A percentile compares a stretch with the other conserved stretches of the same genome.
Conservation (phyloP, 2,888 invertebrate genomes). For the Leptopilina syphax region DNA sequence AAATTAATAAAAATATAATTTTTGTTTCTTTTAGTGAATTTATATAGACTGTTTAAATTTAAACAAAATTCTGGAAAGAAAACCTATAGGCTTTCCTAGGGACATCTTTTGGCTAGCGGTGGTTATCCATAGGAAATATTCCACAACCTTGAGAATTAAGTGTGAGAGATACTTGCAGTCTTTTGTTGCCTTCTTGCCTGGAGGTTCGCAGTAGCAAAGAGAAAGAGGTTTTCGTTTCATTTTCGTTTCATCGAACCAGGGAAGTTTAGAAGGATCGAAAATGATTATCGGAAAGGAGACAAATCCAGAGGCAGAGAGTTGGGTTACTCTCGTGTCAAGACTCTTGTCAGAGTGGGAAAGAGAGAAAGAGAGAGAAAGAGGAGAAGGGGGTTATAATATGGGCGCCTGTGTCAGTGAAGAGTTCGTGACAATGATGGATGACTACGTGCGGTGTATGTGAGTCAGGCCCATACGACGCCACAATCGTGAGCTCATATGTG, state of each 20-base stretch:
- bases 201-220: too few relatives aligned
- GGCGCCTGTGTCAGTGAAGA: constrained; percentile 69
- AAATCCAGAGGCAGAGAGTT: constrained; percentile 49
- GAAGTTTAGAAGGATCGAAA: constrained; percentile 17
- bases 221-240: not conserved
- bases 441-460: constrained; percentile 73
- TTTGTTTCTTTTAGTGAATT: too few relatives aligned
- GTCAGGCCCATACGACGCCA: constrained; percentile 73
- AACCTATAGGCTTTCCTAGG: too few relatives aligned
- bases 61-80: too few relatives aligned
- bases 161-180: too few relatives aligned
- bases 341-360: constrained; percentile 45
- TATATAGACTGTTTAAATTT: too few relatives aligned
- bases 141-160: too few relatives aligned
- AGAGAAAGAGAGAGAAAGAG: too few relatives aligned
- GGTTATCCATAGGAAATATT: too few relatives aligned
- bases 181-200: too few relatives aligned
- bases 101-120: too few relatives aligned
- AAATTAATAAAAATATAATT: too few relatives aligned
- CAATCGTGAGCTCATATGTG: constrained; percentile 69
- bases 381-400: constrained; percentile 55
- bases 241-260: not conserved
- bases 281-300: constrained; percentile 49
- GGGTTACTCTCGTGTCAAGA: constrained; percentile 54
- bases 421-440: constrained; percentile 76